These are phyloP conservation scores for Geococcyx californianus DNA, from an alignment of 2,113 vertebrate genomes.

Conservation along the genomic window DNA sequence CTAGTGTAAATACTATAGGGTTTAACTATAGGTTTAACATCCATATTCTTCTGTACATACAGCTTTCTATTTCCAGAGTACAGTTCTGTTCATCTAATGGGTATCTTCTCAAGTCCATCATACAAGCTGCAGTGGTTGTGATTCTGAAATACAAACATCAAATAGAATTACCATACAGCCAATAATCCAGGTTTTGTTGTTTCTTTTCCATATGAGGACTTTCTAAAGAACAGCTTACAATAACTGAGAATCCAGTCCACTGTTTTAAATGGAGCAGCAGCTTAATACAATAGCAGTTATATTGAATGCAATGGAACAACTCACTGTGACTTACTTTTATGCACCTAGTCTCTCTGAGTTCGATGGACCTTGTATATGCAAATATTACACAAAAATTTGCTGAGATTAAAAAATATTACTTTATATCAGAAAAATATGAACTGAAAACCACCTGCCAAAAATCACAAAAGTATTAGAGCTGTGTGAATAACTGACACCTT, in stretches of 20 bases:
- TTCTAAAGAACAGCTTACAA: background rate
- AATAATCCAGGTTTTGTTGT: background rate
- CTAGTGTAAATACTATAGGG: background rate
- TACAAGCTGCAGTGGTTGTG: conserved; percentile 97
- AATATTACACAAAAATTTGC: background rate
- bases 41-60: conserved; percentile 79
- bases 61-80: conserved; percentile 98
- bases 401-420: background rate
- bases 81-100: conserved; percentile 94
- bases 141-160: conserved; percentile 82
- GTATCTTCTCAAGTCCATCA: conserved; percentile 98
- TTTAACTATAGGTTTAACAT: background rate
- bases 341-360: background rate
- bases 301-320: background rate
- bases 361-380: background rate
- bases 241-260: background rate
- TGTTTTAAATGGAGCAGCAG: background rate
- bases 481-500: background rate
- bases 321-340: background rate
- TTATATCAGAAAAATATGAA: background rate
- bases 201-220: background rate
- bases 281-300: background rate
- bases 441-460: background rate
- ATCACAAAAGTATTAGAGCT: background rate
- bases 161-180: background rate